These are phyloP conservation scores for Chrysolina haemoptera DNA, from an alignment of 2,888 invertebrate species.

Conservation along the genomic window DNA sequence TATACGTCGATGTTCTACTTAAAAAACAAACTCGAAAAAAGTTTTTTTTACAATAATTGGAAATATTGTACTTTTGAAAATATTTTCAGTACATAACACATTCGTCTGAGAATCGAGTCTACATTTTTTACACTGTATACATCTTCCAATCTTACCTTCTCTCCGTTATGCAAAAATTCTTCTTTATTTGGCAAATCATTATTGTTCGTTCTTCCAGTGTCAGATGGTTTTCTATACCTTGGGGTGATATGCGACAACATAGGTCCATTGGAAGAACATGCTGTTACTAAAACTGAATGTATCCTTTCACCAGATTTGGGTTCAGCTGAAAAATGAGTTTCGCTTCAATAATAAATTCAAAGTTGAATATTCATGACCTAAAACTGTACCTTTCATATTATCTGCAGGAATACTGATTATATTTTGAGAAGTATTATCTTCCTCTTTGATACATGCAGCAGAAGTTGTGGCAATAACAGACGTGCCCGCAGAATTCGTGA, in stretches of 20 bases:
- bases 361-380: constrained; percentile 4
- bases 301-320: constrained; percentile 63
- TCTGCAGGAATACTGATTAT: constrained; percentile 61
- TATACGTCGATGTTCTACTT: too few species aligned
- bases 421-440: constrained; percentile 53
- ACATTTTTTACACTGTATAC: neutral
- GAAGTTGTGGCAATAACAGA: constrained; percentile 65
- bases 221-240: constrained; percentile 64
- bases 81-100: too few species aligned
- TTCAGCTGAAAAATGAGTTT: constrained; percentile 45
- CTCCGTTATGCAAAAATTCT: constrained; percentile 65
- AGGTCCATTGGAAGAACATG: constrained; percentile 68
- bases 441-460: constrained; percentile 55
- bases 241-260: constrained; percentile 67
- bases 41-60: too few species aligned
- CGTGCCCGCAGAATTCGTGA: constrained; percentile 64
- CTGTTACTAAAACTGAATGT: constrained; percentile 67
- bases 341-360: neutral
- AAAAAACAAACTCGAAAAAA: too few species aligned
- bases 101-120: too few species aligned
- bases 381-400: constrained; percentile 60
- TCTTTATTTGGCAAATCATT: constrained; percentile 60
- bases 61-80: too few species aligned
- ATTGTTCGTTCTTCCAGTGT: constrained; percentile 58
- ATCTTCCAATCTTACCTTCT: constrained; percentile 60